phyloP scores from a whole-genome alignment of 2,797 vertebrate species.

The Centropyge bicolor region DNA sequence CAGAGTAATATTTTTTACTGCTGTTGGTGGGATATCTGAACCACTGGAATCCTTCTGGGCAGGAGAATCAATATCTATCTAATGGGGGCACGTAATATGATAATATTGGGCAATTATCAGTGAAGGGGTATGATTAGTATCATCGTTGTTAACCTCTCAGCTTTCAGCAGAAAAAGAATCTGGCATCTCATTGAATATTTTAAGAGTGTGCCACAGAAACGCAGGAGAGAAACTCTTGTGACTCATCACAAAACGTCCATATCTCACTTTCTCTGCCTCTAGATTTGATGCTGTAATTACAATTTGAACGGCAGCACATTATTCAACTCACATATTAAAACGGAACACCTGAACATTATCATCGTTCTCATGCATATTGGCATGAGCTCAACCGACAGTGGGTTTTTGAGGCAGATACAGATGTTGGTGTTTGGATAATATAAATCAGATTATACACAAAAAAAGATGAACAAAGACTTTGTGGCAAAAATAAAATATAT shows the following conservation, averaged over 20 bases:
- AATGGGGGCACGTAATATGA: constrained; percentile 69
- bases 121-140: constrained; percentile 67
- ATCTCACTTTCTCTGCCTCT: constrained; percentile 35
- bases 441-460: neutral
- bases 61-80: constrained; percentile 73
- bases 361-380: constrained; percentile 4
- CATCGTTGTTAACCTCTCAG: constrained; percentile 66
- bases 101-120: constrained; percentile 77
- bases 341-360: constrained; percentile 26
- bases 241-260: constrained; percentile 34
- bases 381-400: neutral
- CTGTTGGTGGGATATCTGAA: constrained; percentile 60
- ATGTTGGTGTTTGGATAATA: constrained; percentile 14
- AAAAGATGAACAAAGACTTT: too few relatives aligned
- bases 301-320: constrained; percentile 40
- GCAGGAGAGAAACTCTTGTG: constrained; percentile 39
- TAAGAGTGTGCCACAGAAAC: constrained; percentile 28
- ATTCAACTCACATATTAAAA: constrained; percentile 30
- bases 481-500: too few relatives aligned
- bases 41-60: constrained; percentile 50
- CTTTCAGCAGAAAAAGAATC: constrained; percentile 54
- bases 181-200: constrained; percentile 53
- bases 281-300: constrained; percentile 53
- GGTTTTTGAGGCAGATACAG: constrained; percentile 13
- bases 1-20: constrained; percentile 52